Evolutionary conservation across 2,888 invertebrate genomes (phyloP).

Genomic region (Stramonita haemastoma): DNA sequence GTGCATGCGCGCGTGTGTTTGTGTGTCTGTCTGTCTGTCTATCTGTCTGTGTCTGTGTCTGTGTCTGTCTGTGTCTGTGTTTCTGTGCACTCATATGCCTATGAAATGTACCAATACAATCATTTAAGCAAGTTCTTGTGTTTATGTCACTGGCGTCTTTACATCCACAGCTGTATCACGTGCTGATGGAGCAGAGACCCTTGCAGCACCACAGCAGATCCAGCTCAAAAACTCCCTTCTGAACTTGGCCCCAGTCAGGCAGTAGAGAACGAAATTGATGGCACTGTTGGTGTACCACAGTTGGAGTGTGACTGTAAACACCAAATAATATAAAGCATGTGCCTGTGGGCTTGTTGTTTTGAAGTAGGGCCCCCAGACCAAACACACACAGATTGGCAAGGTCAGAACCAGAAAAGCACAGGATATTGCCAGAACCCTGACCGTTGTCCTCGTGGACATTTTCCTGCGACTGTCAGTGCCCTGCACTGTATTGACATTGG

Average conservation of each 20-base stretch:
- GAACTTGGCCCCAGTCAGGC: neutral
- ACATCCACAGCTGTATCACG: too few relatives aligned
- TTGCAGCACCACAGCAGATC: neutral
- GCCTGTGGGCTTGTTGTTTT: neutral
- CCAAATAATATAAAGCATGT: neutral
- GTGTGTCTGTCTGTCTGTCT: too few relatives aligned
- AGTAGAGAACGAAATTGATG: neutral
- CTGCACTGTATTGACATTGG: neutral
- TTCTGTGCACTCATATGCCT: too few relatives aligned
- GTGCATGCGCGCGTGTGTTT: too few relatives aligned
- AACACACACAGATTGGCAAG: neutral
- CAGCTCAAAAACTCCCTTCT: neutral
- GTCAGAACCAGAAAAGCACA: neutral
- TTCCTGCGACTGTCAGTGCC: neutral
- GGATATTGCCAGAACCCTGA: neutral
- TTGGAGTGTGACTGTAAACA: neutral
- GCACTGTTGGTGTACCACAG: neutral
- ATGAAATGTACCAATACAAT: too few relatives aligned
- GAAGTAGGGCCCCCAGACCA: neutral
- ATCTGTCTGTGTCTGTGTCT: too few relatives aligned
- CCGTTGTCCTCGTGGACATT: neutral
- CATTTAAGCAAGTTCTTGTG: too few relatives aligned
- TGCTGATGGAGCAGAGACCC: too few relatives aligned
- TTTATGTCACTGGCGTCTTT: too few relatives aligned
- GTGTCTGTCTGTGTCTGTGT: too few relatives aligned